phyloP scores from a whole-genome alignment of 2,797 vertebrate species.

The Chiloscyllium punctatum region DNA sequence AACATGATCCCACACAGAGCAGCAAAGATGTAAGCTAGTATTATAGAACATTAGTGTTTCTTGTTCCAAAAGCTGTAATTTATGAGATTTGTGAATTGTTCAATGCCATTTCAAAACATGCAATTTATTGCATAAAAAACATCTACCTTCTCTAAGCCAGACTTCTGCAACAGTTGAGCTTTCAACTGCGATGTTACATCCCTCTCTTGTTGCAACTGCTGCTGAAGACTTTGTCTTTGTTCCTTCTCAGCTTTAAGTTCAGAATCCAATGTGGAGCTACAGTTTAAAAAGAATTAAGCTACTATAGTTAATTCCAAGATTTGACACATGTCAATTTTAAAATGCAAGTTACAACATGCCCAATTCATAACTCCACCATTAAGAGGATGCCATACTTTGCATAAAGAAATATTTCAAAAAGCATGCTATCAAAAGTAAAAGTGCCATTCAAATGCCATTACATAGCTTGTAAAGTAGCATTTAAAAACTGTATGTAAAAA shows the following conservation, averaged over 20 bases:
- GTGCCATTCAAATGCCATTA: neutral
- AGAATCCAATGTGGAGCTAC: conserved; percentile 76
- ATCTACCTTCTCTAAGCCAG: conserved; percentile 74
- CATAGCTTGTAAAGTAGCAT: neutral
- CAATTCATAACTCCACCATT: neutral
- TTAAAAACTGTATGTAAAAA: neutral
- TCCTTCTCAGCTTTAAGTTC: conserved; percentile 83
- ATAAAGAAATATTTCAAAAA: neutral
- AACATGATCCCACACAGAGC: too few relatives aligned
- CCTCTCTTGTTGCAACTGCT: conserved; percentile 75
- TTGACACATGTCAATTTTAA: neutral
- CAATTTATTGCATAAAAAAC: too few relatives aligned
- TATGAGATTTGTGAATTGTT: neutral
- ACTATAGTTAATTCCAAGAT: neutral
- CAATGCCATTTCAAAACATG: neutral
- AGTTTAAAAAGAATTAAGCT: neutral
- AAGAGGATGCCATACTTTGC: neutral
- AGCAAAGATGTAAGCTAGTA: neutral
- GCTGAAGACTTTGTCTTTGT: conserved; percentile 80
- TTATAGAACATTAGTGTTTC: neutral
- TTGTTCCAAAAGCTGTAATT: neutral
- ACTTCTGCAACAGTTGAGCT: conserved; percentile 84
- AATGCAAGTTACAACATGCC: neutral
- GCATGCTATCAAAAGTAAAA: neutral
- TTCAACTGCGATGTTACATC: conserved; percentile 77